These are phyloP conservation scores for Lacerta bilineata DNA, from an alignment of 2,797 vertebrate species.

Conservation along the genomic window DNA sequence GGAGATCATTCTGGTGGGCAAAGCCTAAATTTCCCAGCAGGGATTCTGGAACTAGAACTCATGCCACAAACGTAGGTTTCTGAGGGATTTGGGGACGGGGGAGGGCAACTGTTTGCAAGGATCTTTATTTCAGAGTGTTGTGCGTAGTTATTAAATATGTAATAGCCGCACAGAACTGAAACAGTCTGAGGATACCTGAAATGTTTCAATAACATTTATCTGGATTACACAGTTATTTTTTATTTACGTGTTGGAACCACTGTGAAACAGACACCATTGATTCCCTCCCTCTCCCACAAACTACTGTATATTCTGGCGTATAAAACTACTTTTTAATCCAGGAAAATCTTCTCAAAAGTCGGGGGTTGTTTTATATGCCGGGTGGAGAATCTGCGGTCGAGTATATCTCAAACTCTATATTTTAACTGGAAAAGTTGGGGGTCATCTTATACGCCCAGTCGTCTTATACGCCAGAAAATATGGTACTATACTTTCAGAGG, in stretches of 20 bases:
- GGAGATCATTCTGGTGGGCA: background rate
- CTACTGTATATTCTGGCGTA: too few species aligned
- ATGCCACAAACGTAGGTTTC: background rate
- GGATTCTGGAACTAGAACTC: background rate
- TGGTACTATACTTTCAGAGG: too few species aligned
- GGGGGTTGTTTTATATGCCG: too few species aligned
- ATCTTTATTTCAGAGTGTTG: background rate
- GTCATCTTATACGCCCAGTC: too few species aligned
- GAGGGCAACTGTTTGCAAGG: background rate
- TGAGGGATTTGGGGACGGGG: background rate
- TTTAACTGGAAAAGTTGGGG: too few species aligned
- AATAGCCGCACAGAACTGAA: constrained; percentile 23
- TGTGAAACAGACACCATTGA: too few species aligned
- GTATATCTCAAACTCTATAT: too few species aligned
- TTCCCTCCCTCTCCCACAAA: too few species aligned
- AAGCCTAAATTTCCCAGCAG: background rate
- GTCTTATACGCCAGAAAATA: too few species aligned
- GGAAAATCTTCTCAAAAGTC: too few species aligned
- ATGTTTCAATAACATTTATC: background rate
- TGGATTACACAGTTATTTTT: background rate
- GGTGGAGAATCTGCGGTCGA: too few species aligned
- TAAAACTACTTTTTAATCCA: too few species aligned
- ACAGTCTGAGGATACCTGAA: background rate
- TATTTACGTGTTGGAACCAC: background rate
- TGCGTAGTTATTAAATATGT: constrained; percentile 15